Evolutionary conservation across 2,113 vertebrate genomes (phyloP).

Genomic region (Melanocharis versteri): DNA sequence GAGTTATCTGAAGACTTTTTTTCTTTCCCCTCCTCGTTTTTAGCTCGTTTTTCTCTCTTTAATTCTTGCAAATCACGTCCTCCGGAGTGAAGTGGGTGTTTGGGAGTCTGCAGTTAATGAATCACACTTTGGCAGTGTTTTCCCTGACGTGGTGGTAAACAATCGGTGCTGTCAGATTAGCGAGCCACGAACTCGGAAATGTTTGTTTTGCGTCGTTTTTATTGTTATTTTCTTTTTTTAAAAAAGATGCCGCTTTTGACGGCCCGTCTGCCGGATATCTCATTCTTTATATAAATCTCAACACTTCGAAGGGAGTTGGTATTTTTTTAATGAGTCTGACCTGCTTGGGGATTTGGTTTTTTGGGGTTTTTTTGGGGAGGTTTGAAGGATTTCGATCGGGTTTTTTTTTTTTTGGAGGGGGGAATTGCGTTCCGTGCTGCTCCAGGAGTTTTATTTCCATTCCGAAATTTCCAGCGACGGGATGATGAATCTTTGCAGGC

Average conservation of each 20-base stretch:
- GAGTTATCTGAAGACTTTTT: background rate
- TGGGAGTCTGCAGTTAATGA: background rate
- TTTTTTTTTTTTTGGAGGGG: background rate
- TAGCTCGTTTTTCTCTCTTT: background rate
- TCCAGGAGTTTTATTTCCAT: background rate
- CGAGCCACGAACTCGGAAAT: conserved; percentile 11
- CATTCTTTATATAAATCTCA: background rate
- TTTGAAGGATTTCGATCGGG: background rate
- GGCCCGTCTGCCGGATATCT: background rate
- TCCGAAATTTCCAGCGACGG: background rate
- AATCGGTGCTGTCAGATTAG: background rate
- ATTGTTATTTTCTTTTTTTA: background rate
- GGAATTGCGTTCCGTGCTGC: accelerated
- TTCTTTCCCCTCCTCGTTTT: accelerated
- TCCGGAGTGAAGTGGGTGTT: background rate
- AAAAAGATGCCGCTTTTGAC: background rate
- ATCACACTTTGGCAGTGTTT: background rate
- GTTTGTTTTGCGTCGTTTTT: background rate
- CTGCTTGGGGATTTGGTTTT: background rate
- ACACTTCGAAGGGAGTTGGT: background rate
- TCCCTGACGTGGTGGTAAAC: background rate
- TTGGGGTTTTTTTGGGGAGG: background rate
- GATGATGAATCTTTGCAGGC: background rate
- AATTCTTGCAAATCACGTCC: background rate
- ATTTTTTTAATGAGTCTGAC: background rate